A percentile compares a stretch with the other conserved stretches of the same genome.
Conservation (phyloP, 2,888 invertebrate species). For the Pycnomerus fuliginosus region DNA sequence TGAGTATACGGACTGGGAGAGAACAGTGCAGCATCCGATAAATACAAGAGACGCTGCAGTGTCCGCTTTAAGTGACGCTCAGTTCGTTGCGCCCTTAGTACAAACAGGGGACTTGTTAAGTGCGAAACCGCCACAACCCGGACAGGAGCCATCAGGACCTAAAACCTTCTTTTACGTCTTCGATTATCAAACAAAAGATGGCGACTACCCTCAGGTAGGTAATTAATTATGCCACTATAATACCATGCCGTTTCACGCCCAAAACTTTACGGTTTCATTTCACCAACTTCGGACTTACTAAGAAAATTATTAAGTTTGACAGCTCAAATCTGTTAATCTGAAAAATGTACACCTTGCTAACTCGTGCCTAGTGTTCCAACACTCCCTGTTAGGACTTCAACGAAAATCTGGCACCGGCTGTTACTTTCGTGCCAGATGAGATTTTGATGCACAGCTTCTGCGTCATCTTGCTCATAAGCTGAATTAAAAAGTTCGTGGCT, state of each 20-base stretch:
- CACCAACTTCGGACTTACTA: no score
- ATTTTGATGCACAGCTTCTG: slow-evolving; percentile 23
- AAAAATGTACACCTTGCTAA: slow-evolving; percentile 38
- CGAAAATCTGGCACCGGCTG: slow-evolving; percentile 23
- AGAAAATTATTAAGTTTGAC: slow-evolving; percentile 39
- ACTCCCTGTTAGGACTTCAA: slow-evolving; percentile 21
- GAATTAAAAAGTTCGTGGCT: slow-evolving; percentile 26
- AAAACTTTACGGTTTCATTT: no score
- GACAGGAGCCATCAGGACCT: slow-evolving; percentile 63
- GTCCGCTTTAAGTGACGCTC: slow-evolving; percentile 90
- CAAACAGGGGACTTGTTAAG: slow-evolving; percentile 81
- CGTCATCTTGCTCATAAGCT: slow-evolving; percentile 25
- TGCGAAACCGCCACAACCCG: slow-evolving; percentile 63
- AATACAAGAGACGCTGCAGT: slow-evolving; percentile 87
- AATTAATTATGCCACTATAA: no score
- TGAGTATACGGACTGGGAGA: slow-evolving; percentile 97
- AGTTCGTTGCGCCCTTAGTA: slow-evolving; percentile 88
- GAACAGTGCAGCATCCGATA: slow-evolving; percentile 85
- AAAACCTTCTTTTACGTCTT: slow-evolving; percentile 89
- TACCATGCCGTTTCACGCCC: no score
- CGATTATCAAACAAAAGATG: slow-evolving; percentile 87
- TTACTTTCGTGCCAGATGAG: slow-evolving; percentile 23
- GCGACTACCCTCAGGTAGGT: slow-evolving; percentile 81
- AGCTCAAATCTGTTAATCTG: slow-evolving; percentile 42
- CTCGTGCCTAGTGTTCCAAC: slow-evolving; percentile 35